These are phyloP conservation scores for Chloropsis hardwickii DNA, from an alignment of 2,113 vertebrate genomes.

Conservation along the genomic window DNA sequence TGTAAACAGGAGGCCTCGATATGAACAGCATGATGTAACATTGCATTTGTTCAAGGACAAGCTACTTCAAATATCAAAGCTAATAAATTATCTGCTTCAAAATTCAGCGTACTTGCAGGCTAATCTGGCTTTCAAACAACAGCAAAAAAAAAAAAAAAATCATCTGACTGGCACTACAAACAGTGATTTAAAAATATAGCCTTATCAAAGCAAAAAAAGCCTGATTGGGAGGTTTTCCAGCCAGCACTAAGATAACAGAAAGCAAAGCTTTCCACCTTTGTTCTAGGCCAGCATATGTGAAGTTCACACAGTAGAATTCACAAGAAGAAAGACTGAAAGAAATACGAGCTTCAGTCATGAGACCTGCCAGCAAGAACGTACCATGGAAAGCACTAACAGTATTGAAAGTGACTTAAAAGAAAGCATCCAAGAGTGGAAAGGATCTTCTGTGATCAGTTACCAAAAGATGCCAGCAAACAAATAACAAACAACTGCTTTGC, in stretches of 20 bases:
- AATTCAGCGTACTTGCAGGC: background rate
- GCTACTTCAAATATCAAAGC: background rate
- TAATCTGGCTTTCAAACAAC: background rate
- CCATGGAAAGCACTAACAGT: background rate
- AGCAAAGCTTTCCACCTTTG: slow-evolving; percentile 12
- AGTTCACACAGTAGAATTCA: slow-evolving; percentile 25
- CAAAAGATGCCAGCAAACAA: background rate
- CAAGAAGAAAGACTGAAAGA: background rate
- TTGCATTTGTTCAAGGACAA: slow-evolving; percentile 7
- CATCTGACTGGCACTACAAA: slow-evolving; percentile 48
- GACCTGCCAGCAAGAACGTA: background rate
- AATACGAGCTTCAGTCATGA: background rate
- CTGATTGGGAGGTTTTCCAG: background rate
- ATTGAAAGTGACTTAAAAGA: background rate
- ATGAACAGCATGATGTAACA: background rate
- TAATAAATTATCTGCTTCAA: background rate
- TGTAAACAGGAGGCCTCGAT: background rate
- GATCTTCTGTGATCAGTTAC: background rate
- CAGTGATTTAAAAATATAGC: background rate
- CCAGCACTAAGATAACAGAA: background rate
- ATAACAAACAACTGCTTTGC: background rate
- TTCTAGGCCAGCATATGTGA: slow-evolving; percentile 36
- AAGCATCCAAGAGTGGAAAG: background rate
- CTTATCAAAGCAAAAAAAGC: slow-evolving; percentile 10
- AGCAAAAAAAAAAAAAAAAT: background rate